Evolutionary conservation across 1,140 invertebrate genomes (phyloP).

Genomic region (Orius laevigatus): DNA sequence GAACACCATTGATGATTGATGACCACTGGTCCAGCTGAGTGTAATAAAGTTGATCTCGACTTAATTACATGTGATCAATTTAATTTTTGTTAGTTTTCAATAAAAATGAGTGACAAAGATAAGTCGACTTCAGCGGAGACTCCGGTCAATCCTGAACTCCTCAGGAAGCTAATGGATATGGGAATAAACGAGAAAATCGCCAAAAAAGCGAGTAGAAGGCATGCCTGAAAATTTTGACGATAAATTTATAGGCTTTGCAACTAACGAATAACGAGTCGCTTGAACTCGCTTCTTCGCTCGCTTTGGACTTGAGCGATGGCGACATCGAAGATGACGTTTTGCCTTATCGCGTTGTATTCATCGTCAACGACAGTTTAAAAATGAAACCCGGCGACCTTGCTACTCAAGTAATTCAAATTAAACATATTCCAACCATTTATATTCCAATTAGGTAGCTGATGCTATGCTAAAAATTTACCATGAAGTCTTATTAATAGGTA

Average conservation of each 20-base stretch:
- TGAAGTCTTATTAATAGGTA: too few relatives aligned
- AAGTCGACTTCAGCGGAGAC: too few relatives aligned
- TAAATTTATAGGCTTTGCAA: slow-evolving; percentile 4
- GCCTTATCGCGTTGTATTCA: slow-evolving; percentile 45
- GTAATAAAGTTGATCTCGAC: too few relatives aligned
- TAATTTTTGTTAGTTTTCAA: too few relatives aligned
- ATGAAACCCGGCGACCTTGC: slow-evolving; percentile 40
- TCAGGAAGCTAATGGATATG: slow-evolving; percentile 15
- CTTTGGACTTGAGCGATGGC: slow-evolving; percentile 20
- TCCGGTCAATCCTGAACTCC: slow-evolving; percentile 7
- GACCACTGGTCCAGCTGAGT: too few relatives aligned
- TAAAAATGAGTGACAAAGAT: too few relatives aligned
- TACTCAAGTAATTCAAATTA: slow-evolving; percentile 12
- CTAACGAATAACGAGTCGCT: slow-evolving; percentile 10
- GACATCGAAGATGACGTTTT: slow-evolving; percentile 25
- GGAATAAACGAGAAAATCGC: slow-evolving; percentile 13
- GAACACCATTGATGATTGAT: too few relatives aligned
- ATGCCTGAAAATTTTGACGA: too few relatives aligned
- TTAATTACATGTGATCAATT: too few relatives aligned
- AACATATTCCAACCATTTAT: too few relatives aligned
- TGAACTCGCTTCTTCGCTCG: slow-evolving; percentile 6
- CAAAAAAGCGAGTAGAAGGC: slow-evolving; percentile 4
- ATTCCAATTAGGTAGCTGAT: too few relatives aligned
- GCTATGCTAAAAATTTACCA: too few relatives aligned
- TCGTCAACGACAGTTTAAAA: slow-evolving; percentile 38